Evolutionary conservation across 2,797 vertebrate species (phyloP), one percentile per base, ranked within the genome.

Genomic region (Dipus sagitta): DNA sequence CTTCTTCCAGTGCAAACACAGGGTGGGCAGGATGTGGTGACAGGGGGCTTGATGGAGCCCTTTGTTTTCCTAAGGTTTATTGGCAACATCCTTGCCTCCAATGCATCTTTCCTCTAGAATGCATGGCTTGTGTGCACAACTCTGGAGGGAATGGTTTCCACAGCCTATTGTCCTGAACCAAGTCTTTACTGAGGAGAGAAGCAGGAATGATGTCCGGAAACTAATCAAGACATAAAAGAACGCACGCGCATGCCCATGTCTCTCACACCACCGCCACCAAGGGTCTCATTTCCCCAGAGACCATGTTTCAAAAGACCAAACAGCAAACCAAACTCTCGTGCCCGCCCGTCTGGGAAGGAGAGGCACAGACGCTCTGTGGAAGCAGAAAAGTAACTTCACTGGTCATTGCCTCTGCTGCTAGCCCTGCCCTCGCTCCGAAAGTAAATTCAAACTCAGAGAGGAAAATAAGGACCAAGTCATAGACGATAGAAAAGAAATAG

Each of bases 391-490:
- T 58, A 38, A 12, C 42, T 38, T 84, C 32, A 26, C 42, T 38
- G n/a, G n/a, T 75, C n/a, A 7, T 26, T 23, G 15, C 67, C 30
- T 88, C 62, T 90, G 58, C 86, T 70, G 32, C 52, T 80, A 78
- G 90, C 20, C 62, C 60, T n/a, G 71, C 77, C 82, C 54, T 88
- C 78, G 30, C 54, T 76, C 54, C 77, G 68, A 78, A 87, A 93
- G 15, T 79, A 71, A 91, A 75, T 54, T 87, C 2, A 6, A 90
- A 90, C 64, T 72, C 71, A 88, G 54, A 89, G 20, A 77, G 3
- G 38, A 75, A 94, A 93, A 88, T 67, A 65, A 87, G 67, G 23
- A 58, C 71, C 62, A 78, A 82, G 24, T 34, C 70, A 34, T 15
- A 89, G 60, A 67, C 60, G 82, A 82, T 11, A 72, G 34, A 60